Base-by-base conservation (phyloP, 2,888 invertebrate species). In the Cheilosia variabilis region DNA sequence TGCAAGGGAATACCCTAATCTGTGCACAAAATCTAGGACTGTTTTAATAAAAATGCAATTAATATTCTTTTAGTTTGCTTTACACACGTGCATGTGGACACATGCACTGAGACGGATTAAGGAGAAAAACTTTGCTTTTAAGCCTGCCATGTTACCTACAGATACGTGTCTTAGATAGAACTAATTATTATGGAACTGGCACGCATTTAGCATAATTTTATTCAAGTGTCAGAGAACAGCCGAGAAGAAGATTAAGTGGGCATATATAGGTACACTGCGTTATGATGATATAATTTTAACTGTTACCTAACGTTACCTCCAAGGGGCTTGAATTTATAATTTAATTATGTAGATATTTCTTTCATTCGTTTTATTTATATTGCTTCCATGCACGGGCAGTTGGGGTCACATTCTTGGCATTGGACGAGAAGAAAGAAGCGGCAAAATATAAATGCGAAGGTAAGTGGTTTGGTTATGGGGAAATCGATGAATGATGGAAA, bases 131-230 rank as follows among this genome's bases (percentile, higher is more conserved):
- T 43, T 45, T 45, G 5, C n/a, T 43, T 45, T 37, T 37, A 37
- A 37, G 41, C 52, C 69, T 69, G 57, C 27, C 31, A 50, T 63
- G 71, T 55, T 24, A 24, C 24, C 24, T 24, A 53, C 41, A 83
- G 73, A 79, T 84, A 75, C 78, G 47, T 53, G 75, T 65, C 63
- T 58, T 53, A 79, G 83, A 84, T 84, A 84, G 73, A 84, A 75
- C 83, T 84, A 79, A 84, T 84, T 84, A 79, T 73, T 84, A 84
- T 84, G 83, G 79, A 84, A 84, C 79, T 79, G 53, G 83, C 83
- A 84, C 83, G 83, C 75, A 84, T 75, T 84, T 84, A 75, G 83
- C 83, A 84, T 84, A 84, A 79, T 71, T 79, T 53, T 52, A 75
- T 52, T 60, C 43, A 53, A 68, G 72, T 19, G 17, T 47, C 17